Evolutionary conservation across 2,797 vertebrate genomes (phyloP).

Genomic region (Brachymystax lenok): DNA sequence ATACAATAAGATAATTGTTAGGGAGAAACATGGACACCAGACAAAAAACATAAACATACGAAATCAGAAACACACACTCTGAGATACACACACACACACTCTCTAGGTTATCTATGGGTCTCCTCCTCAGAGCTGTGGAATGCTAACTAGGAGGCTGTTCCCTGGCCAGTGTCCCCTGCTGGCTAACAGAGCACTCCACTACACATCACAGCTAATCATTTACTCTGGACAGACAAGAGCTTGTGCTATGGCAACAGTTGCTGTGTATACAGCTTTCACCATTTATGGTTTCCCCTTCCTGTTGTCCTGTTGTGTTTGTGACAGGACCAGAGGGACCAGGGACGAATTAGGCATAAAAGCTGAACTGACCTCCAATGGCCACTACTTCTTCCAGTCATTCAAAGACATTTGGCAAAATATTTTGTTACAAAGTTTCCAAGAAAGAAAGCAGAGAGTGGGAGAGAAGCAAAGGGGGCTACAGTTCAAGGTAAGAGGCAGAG

Average conservation of each 20-base stretch:
- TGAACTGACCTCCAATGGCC: slow-evolving; percentile 35
- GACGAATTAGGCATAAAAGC: neutral
- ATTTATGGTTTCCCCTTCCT: slow-evolving; percentile 52
- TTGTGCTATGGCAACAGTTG: slow-evolving; percentile 48
- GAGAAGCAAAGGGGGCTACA: slow-evolving; percentile 48
- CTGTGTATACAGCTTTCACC: slow-evolving; percentile 60
- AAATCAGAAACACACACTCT: slow-evolving; percentile 4
- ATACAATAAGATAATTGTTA: neutral
- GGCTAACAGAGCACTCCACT: slow-evolving; percentile 4
- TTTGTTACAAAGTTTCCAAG: slow-evolving; percentile 13
- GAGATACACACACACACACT: neutral
- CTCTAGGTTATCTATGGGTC: slow-evolving; percentile 21
- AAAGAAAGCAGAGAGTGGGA: slow-evolving; percentile 39
- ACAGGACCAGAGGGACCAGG: slow-evolving; percentile 14
- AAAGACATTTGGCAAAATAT: slow-evolving; percentile 1
- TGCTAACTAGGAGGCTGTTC: slow-evolving; percentile 21
- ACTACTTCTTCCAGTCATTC: slow-evolving; percentile 5
- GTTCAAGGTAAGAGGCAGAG: slow-evolving; percentile 66
- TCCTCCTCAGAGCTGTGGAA: slow-evolving; percentile 20
- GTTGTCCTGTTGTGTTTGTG: slow-evolving; percentile 29
- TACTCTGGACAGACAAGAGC: slow-evolving; percentile 37
- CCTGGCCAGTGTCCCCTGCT: slow-evolving; percentile 15
- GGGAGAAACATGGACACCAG: neutral
- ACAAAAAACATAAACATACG: neutral
- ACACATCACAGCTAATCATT: slow-evolving; percentile 30